Percentiles rank a stretch among this genome's conserved stretches.
These are phyloP conservation scores for Diplodus puntazzo DNA, from an alignment of 2,797 vertebrate genomes.

Conservation along the genomic window DNA sequence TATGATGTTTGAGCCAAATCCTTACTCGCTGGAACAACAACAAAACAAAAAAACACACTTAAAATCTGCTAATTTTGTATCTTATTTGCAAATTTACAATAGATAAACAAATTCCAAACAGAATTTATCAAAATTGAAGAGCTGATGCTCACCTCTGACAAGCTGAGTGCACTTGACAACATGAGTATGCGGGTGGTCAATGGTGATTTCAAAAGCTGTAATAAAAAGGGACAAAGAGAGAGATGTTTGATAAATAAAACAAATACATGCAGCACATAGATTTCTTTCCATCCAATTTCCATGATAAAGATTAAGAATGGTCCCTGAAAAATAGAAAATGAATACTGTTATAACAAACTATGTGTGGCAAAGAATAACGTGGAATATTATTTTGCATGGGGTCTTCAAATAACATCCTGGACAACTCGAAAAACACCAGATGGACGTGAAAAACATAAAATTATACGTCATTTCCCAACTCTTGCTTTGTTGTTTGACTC, in stretches of 20 bases:
- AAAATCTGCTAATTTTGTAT: constrained; percentile 37
- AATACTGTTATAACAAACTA: constrained; percentile 36
- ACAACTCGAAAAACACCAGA: constrained; percentile 51
- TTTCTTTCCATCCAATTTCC: constrained; percentile 30
- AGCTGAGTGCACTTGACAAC: constrained; percentile 97
- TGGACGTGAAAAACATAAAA: constrained; percentile 43
- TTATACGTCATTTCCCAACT: constrained; percentile 18
- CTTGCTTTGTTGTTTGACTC: constrained; percentile 10
- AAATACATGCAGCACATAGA: background rate
- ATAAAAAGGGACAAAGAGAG: constrained; percentile 57
- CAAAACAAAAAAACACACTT: constrained; percentile 64
- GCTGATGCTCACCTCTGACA: constrained; percentile 90
- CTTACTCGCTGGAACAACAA: constrained; percentile 95
- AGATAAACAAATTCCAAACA: background rate
- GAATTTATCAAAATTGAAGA: constrained; percentile 13
- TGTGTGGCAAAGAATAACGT: constrained; percentile 27
- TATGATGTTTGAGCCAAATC: constrained; percentile 99
- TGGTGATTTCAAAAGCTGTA: constrained; percentile 96
- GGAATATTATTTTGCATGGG: constrained; percentile 37
- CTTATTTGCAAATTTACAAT: background rate
- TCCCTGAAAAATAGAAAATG: constrained; percentile 67
- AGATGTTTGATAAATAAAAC: constrained; percentile 29
- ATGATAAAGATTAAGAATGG: constrained; percentile 36
- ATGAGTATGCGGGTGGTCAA: constrained; percentile 97
- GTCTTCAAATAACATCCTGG: constrained; percentile 63